phyloP scores from a whole-genome alignment of 2,888 invertebrate species.

The Drosophila paracracens region DNA sequence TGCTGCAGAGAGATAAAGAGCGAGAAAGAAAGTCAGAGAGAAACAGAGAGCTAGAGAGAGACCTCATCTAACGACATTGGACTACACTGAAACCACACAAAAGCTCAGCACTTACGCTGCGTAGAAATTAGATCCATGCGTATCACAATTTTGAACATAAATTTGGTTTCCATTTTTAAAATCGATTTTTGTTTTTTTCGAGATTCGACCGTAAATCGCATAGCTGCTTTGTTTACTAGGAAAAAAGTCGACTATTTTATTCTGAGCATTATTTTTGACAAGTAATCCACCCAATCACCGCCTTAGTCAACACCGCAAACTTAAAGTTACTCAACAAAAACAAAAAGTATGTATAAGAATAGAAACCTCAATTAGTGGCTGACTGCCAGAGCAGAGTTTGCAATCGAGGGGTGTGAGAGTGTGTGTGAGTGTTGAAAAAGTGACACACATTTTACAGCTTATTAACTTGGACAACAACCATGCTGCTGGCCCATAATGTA shows the following conservation, averaged over 20 bases:
- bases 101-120: conserved; percentile 11
- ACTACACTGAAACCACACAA: background rate
- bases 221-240: background rate
- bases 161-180: conserved; percentile 33
- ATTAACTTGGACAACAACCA: conserved; percentile 76
- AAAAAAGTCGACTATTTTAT: background rate
- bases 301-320: background rate
- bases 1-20: conserved; percentile 43
- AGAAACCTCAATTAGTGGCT: conserved; percentile 46
- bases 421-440: conserved; percentile 52
- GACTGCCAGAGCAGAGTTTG: conserved; percentile 46
- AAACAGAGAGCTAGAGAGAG: background rate
- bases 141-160: conserved; percentile 29
- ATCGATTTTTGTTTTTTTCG: background rate
- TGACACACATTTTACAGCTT: conserved; percentile 82
- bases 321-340: conserved; percentile 21
- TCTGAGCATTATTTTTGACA: background rate
- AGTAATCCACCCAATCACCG: background rate
- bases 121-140: conserved; percentile 1
- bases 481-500: conserved; percentile 32
- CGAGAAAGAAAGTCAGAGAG: background rate
- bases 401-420: conserved; percentile 6
- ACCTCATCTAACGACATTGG: background rate
- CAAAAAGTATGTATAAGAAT: background rate
- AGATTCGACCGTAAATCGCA: conserved; percentile 12